Conservation (phyloP, 2,797 vertebrate species). For the Acanthiza pusilla region DNA sequence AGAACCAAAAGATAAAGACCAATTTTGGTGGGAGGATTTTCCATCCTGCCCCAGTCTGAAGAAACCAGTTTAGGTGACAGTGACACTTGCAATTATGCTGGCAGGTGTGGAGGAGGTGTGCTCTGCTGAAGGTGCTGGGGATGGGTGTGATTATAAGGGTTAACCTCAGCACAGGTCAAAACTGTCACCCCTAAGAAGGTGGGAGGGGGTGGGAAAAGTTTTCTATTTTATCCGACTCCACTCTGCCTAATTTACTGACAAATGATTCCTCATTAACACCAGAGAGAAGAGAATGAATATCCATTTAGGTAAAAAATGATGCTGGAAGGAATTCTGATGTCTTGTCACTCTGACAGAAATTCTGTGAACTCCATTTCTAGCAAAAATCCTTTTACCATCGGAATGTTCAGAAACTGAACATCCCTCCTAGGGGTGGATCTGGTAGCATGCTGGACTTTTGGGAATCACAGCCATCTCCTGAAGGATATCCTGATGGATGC, state of each 20-base stretch:
- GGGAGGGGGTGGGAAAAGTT: not conserved
- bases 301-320: not conserved
- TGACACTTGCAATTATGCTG: rapidly evolving
- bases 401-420: not conserved
- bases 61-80: not conserved
- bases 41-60: not conserved
- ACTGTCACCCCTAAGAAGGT: not conserved
- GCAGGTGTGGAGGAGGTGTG: not conserved
- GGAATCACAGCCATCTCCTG: not conserved
- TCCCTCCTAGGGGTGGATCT: not conserved
- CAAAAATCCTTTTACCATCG: too few species aligned
- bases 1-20: not conserved
- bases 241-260: not conserved
- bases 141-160: not conserved
- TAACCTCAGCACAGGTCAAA: not conserved
- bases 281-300: not conserved
- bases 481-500: not conserved
- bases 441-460: too few species aligned
- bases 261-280: not conserved
- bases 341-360: not conserved
- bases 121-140: not conserved
- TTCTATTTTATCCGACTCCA: not conserved
- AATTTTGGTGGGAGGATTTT: not conserved
- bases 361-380: not conserved
- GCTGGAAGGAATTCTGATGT: not conserved